Evolutionary conservation across 2,113 vertebrate genomes (phyloP).

Genomic region (Indicator maculatus): DNA sequence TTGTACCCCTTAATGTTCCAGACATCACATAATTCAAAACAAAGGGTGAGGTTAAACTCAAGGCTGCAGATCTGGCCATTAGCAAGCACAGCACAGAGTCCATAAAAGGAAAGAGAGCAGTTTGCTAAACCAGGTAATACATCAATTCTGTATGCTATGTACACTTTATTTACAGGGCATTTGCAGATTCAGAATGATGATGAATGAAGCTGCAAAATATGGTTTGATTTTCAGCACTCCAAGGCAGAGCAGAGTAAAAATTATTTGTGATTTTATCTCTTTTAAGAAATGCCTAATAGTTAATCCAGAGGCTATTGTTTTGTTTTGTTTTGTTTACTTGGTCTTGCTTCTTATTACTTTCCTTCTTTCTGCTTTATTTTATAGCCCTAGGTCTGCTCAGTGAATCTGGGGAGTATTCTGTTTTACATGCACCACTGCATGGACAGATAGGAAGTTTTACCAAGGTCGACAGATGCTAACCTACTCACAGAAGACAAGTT

Average conservation of each 20-base stretch:
- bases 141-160: not conserved
- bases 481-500: constrained; percentile 27
- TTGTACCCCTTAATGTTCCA: not conserved
- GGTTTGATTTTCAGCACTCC: not conserved
- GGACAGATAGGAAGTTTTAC: not conserved
- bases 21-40: not conserved
- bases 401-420: not conserved
- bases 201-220: not conserved
- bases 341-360: not conserved
- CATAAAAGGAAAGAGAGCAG: not conserved
- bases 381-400: not conserved
- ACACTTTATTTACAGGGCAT: constrained; percentile 18
- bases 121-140: not conserved
- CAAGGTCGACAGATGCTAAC: not conserved
- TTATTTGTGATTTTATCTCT: not conserved
- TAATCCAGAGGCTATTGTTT: not conserved
- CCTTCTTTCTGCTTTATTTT: not conserved
- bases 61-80: not conserved
- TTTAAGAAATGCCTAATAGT: not conserved
- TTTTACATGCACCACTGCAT: not conserved
- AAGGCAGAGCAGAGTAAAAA: not conserved
- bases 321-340: not conserved
- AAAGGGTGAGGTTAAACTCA: not conserved
- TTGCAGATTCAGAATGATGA: not conserved
- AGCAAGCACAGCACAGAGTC: not conserved